Conservation (phyloP, 2,797 vertebrate genomes). For the Scleropages formosus region DNA sequence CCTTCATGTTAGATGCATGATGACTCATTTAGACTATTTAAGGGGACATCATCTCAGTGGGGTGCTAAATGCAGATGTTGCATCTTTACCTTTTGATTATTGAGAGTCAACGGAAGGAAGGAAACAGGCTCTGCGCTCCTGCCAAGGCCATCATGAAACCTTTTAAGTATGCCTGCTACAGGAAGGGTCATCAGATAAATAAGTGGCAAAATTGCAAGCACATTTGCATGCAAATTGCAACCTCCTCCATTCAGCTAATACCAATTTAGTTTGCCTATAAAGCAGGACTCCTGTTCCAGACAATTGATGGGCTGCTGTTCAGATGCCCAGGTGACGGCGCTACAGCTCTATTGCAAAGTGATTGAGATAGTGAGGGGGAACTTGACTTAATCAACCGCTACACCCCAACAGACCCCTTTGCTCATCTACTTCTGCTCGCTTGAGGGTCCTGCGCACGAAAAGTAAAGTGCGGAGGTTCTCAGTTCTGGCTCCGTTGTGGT, state of each 20-base stretch:
- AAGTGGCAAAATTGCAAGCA: constrained; percentile 33
- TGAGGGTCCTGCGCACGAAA: too few species aligned
- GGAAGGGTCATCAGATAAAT: constrained; percentile 27
- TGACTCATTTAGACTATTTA: not conserved
- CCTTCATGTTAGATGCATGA: not conserved
- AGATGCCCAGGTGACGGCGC: too few species aligned
- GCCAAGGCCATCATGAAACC: constrained; percentile 27
- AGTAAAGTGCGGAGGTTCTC: too few species aligned
- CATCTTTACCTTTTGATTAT: constrained; percentile 5
- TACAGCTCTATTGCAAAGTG: too few species aligned
- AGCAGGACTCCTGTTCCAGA: not conserved
- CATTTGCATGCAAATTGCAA: constrained; percentile 40
- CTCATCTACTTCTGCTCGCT: too few species aligned
- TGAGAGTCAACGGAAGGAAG: constrained; percentile 3
- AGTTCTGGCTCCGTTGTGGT: too few species aligned
- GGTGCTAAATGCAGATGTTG: not conserved
- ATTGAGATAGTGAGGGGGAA: too few species aligned
- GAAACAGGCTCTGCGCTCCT: constrained; percentile 24
- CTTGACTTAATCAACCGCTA: too few species aligned
- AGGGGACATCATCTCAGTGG: not conserved
- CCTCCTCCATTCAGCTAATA: not conserved
- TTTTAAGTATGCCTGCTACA: constrained; percentile 19
- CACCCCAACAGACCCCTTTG: too few species aligned
- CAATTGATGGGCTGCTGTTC: not conserved
- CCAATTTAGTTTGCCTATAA: not conserved